Evolutionary conservation across 2,888 invertebrate species (phyloP).

Genomic region (Drosophila differens): DNA sequence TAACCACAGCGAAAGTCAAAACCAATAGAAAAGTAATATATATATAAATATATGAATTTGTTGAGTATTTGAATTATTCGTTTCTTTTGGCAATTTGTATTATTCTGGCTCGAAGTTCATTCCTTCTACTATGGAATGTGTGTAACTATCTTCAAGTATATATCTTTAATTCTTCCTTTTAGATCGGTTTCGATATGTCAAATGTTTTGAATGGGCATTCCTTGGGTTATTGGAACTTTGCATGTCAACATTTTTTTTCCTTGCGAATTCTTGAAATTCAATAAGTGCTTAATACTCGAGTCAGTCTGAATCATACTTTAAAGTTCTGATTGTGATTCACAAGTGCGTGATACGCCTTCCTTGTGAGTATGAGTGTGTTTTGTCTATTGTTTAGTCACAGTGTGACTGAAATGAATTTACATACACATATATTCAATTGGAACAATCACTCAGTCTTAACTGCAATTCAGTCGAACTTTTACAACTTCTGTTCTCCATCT

Average conservation of each 20-base stretch:
- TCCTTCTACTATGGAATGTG: neutral
- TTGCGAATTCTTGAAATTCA: slow-evolving; percentile 6
- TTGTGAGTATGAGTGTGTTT: neutral
- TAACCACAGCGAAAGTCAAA: slow-evolving; percentile 25
- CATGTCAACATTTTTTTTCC: neutral
- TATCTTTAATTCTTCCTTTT: neutral
- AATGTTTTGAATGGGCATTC: neutral
- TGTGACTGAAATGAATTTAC: slow-evolving; percentile 1
- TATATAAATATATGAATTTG: neutral
- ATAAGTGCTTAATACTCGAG: slow-evolving; percentile 4
- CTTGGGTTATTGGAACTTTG: neutral
- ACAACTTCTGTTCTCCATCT: neutral
- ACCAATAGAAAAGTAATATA: neutral
- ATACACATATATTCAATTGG: slow-evolving; percentile 2
- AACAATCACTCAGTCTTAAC: neutral
- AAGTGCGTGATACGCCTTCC: slow-evolving; percentile 15
- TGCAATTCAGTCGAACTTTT: neutral
- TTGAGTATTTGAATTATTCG: neutral
- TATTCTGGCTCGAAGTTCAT: neutral
- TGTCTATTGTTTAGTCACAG: slow-evolving; percentile 16
- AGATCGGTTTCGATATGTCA: neutral
- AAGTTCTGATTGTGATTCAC: slow-evolving; percentile 13
- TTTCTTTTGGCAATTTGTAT: neutral
- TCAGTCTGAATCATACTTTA: slow-evolving; percentile 26
- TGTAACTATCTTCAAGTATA: neutral